A percentile compares a stretch with the other conserved stretches of the same genome.
Conservation (phyloP, 2,888 invertebrate species). For the Rhagonycha fulva region DNA sequence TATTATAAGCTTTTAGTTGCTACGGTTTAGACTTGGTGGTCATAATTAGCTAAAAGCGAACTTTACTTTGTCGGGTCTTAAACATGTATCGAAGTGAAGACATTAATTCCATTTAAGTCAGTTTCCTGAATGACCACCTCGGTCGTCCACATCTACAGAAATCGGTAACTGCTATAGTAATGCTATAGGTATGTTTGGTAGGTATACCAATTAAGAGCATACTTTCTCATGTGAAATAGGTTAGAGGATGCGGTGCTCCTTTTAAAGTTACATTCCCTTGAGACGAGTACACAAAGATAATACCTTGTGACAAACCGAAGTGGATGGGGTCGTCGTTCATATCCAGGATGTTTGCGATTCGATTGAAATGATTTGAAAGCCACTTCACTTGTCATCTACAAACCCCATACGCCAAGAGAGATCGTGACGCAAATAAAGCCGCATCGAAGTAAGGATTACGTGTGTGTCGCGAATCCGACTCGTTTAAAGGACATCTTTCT, state of each 20-base stretch:
- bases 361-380: slow-evolving; percentile 53
- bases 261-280: slow-evolving; percentile 41
- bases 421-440: slow-evolving; percentile 49
- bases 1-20: slow-evolving; percentile 48
- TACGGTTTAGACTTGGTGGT: slow-evolving; percentile 47
- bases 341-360: slow-evolving; percentile 48
- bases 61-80: slow-evolving; percentile 49
- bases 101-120: slow-evolving; percentile 44
- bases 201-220: slow-evolving; percentile 42
- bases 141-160: not conserved
- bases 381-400: slow-evolving; percentile 50
- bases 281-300: slow-evolving; percentile 45
- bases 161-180: not conserved
- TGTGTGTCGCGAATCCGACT: slow-evolving; percentile 35
- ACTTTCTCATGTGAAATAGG: slow-evolving; percentile 38
- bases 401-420: slow-evolving; percentile 41
- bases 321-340: slow-evolving; percentile 36
- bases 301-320: slow-evolving; percentile 43
- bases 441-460: slow-evolving; percentile 50
- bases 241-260: slow-evolving; percentile 33
- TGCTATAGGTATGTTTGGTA: slow-evolving; percentile 41
- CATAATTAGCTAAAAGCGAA: slow-evolving; percentile 53
- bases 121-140: not conserved
- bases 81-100: slow-evolving; percentile 49
- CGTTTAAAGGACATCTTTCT: slow-evolving; percentile 25